Base-by-base conservation (phyloP, 1,140 invertebrate species). In the Sweltsa coloradensis region DNA sequence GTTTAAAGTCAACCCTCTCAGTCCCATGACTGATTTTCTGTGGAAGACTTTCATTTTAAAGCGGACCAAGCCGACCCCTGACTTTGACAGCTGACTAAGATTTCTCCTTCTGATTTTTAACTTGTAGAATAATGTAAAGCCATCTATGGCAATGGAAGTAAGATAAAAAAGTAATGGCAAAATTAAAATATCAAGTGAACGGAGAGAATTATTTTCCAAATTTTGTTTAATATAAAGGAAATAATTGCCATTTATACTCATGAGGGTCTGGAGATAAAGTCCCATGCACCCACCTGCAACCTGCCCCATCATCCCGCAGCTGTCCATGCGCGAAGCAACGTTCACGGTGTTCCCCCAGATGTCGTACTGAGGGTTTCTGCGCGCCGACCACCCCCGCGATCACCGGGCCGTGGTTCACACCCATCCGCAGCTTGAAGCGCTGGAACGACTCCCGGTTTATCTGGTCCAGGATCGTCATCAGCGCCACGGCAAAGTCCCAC, bases 331-430 rank as follows among this genome's bases (percentile, higher is more conserved):
- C 6, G 89, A 95, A 1, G 85, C 84, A 11, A 97, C 91, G 64
- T 98, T 97, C 0, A 97, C 94, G 0, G 93, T 93, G 64, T 97
- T 97, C 3, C 94, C 91, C 94, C 94, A 97, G 55, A 88, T 97
- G 57, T 97, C 95, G 66, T 97, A 97, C 58, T 97, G 92, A 7
- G 0, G 94, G 95, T 60, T 97, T 97, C 60, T 94, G 89, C 0
- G 92, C 91, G 0, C 93, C 93, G 19, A 97, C 89, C 9, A 97
- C 86, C 0, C 86, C 88, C 0, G 87, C 88, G 59, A 97, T 93
- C 2, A 97, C 90, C 0, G 92, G 89, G 0, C 94, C 94, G 60
- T 96, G 85, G 66, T 89, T 93, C 37, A 98, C 81, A 52, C 89
- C 92, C 60, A 95, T 88, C 63, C 91, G 75, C 34, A 97, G 71